Evolutionary conservation across 2,888 invertebrate genomes (phyloP).

Genomic region (Scelioninae gen. 1): DNA sequence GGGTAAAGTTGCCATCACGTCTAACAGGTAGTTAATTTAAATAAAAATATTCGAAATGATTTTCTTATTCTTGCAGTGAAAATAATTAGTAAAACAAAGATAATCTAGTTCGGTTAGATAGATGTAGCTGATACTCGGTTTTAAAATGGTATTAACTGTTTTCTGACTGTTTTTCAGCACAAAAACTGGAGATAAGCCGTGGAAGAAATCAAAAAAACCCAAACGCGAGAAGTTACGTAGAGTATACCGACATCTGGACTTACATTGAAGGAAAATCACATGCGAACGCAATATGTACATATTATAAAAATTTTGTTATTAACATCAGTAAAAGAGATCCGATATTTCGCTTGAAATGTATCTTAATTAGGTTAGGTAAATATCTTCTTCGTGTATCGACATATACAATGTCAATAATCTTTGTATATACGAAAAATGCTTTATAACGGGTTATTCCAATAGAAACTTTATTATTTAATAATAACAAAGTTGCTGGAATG

Average conservation of each 20-base stretch:
- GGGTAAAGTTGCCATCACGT: conserved; percentile 55
- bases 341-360: too few species aligned
- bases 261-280: conserved; percentile 86
- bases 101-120: not conserved
- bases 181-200: conserved; percentile 86
- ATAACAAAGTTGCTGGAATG: too few species aligned
- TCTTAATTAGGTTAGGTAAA: too few species aligned
- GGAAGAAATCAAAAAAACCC: conserved; percentile 93
- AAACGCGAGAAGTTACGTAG: conserved; percentile 96
- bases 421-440: too few species aligned
- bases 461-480: too few species aligned
- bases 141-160: not conserved
- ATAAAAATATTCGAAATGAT: not conserved
- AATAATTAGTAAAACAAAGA: not conserved
- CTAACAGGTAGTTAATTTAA: conserved; percentile 17
- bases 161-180: not conserved
- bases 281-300: conserved; percentile 26
- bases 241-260: conserved; percentile 93
- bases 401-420: too few species aligned
- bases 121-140: not conserved
- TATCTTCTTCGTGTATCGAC: too few species aligned
- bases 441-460: too few species aligned
- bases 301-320: not conserved
- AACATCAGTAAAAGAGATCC: too few species aligned
- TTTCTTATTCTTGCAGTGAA: not conserved